These are phyloP conservation scores for Drosophila cardini DNA, from an alignment of 1,140 invertebrate species.

Conservation along the genomic window DNA sequence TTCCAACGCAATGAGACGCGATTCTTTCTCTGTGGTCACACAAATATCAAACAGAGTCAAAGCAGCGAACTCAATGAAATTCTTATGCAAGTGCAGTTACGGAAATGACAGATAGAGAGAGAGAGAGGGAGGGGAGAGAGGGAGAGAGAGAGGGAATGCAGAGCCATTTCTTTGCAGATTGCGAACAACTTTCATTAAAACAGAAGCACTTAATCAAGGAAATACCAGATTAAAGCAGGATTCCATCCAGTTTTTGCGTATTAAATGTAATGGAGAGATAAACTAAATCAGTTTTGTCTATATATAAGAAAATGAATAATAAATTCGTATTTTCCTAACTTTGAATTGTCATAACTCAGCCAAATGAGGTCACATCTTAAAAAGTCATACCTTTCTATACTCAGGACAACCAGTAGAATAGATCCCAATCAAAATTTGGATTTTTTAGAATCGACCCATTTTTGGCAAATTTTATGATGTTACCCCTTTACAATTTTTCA, in stretches of 20 bases:
- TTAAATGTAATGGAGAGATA: not conserved
- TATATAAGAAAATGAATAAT: no score
- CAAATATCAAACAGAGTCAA: constrained; percentile 32
- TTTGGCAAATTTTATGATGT: no score
- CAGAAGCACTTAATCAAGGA: not conserved
- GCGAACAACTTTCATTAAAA: not conserved
- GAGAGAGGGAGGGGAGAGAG: not conserved
- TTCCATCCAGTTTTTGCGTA: not conserved
- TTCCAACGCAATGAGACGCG: constrained; percentile 37
- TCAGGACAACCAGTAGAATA: no score
- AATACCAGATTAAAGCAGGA: not conserved
- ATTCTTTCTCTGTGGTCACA: constrained; percentile 26
- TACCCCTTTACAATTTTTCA: no score
- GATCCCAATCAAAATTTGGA: no score
- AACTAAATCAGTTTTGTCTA: not conserved
- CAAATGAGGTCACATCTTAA: no score
- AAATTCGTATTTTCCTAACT: no score
- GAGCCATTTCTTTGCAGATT: not conserved
- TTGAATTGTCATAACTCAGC: no score
- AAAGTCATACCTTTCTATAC: no score
- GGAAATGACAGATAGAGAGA: not conserved
- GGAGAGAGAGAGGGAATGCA: not conserved
- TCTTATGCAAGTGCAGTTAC: constrained; percentile 4
- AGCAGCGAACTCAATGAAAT: constrained; percentile 30
- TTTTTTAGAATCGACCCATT: no score